Evolutionary conservation across 2,797 vertebrate genomes (phyloP), one percentile per base, ranked within the genome.

Genomic region (Argya squamiceps): DNA sequence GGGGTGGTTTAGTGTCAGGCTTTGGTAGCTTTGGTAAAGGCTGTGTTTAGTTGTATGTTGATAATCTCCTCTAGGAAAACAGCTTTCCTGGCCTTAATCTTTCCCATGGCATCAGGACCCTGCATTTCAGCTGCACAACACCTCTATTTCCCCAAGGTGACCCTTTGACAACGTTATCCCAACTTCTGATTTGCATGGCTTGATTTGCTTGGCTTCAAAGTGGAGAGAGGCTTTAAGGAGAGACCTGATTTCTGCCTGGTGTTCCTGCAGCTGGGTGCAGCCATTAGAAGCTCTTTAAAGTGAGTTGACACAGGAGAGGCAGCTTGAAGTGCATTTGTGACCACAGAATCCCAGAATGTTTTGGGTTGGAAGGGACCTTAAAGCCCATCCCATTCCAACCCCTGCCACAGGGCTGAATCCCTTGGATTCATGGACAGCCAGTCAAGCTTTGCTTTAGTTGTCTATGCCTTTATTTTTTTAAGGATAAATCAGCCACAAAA

Each of bases 401-500:
- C 9, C n/a, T 60, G 34, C 39, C 46, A 32, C 0, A 0, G 6
- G 3, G 3, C 1, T 24, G 12, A 68, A 53, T 52, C 55, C n/a
- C 11, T 8, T 70, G 27, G 21, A 12, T 44, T 65, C 44, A 26
- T 34, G 12, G 44, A 12, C 1, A 90, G 19, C 32, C 46, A 37
- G 16, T 58, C 30, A 7, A 53, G 11, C 21, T 88, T 87, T 69
- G 58, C 70, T 46, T 37, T 15, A 11, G 36, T 5, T 64, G 3
- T 43, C 62, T 29, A 44, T 24, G 6, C 30, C 24, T 60, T 0
- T 27, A 10, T 36, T 74, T 89, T 55, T 81, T 86, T 71, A 71
- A 77, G 32, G 46, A 49, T 64, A 85, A 92, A 76, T 70, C 77
- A 92, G 41, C 15, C 20, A 76, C 47, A 56, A 41, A 78, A 44